These are phyloP conservation scores for Homarus gammarus DNA, from an alignment of 2,888 invertebrate species.

Conservation along the genomic window DNA sequence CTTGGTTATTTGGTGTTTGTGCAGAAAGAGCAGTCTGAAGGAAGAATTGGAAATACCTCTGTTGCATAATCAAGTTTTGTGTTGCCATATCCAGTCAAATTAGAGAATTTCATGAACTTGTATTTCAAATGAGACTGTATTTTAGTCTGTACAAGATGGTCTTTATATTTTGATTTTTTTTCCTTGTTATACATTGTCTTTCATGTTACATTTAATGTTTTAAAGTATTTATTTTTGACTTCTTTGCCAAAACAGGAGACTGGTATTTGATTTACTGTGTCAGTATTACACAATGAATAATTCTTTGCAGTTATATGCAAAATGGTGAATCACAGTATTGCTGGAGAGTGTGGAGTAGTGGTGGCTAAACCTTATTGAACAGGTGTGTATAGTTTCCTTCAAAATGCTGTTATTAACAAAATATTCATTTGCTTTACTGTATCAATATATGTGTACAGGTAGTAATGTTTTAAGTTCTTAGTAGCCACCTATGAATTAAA, in stretches of 20 bases:
- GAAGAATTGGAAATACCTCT: background rate
- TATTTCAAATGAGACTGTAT: background rate
- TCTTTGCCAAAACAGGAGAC: background rate
- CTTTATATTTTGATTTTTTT: background rate
- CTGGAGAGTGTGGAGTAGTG: background rate
- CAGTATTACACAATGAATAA: background rate
- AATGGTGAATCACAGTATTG: background rate
- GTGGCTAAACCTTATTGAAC: background rate
- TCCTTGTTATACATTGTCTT: background rate
- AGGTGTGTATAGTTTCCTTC: background rate
- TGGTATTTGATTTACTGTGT: background rate
- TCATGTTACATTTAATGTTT: background rate
- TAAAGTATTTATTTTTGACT: background rate
- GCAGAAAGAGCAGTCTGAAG: background rate
- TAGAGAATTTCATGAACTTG: too few species aligned
- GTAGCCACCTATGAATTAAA: too few species aligned
- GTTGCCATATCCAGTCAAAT: background rate
- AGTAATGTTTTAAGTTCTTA: too few species aligned
- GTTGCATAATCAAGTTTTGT: background rate
- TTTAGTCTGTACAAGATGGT: too few species aligned
- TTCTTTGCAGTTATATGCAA: constrained; percentile 7
- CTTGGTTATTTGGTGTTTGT: background rate
- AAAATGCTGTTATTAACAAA: too few species aligned
- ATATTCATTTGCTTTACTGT: too few species aligned
- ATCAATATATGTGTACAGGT: too few species aligned